Evolutionary conservation across 2,888 invertebrate species (phyloP).

Genomic region (Trichacis sp.): DNA sequence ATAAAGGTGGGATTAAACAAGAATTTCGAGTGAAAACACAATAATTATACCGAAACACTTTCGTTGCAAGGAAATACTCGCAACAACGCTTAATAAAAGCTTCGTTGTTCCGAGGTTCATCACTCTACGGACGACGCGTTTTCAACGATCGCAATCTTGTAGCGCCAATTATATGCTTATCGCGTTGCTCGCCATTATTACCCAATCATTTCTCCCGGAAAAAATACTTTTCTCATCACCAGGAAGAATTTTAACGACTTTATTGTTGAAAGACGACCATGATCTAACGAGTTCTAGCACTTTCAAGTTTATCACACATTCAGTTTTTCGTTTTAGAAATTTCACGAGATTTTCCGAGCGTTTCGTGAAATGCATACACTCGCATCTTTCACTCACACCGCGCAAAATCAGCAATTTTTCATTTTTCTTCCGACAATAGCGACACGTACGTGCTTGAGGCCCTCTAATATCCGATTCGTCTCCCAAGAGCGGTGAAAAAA

Average conservation of each 20-base stretch:
- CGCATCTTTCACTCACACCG: conserved; percentile 6
- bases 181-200: too few species aligned
- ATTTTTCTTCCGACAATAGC: conserved; percentile 11
- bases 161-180: not conserved
- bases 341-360: not conserved
- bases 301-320: too few species aligned
- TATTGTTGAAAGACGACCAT: not conserved
- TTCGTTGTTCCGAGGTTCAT: too few species aligned
- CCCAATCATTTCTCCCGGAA: not conserved
- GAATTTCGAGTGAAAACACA: too few species aligned
- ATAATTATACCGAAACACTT: too few species aligned
- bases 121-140: too few species aligned
- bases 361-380: not conserved
- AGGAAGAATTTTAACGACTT: not conserved
- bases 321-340: not conserved
- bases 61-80: too few species aligned
- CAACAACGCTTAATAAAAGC: too few species aligned
- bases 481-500: not conserved
- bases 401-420: conserved; percentile 8
- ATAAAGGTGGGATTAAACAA: too few species aligned
- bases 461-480: not conserved
- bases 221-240: not conserved
- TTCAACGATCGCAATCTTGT: too few species aligned
- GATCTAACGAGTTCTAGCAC: too few species aligned
- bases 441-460: not conserved